These are phyloP conservation scores for Anastrepha obliqua DNA, from an alignment of 1,140 invertebrate species.

Conservation along the genomic window DNA sequence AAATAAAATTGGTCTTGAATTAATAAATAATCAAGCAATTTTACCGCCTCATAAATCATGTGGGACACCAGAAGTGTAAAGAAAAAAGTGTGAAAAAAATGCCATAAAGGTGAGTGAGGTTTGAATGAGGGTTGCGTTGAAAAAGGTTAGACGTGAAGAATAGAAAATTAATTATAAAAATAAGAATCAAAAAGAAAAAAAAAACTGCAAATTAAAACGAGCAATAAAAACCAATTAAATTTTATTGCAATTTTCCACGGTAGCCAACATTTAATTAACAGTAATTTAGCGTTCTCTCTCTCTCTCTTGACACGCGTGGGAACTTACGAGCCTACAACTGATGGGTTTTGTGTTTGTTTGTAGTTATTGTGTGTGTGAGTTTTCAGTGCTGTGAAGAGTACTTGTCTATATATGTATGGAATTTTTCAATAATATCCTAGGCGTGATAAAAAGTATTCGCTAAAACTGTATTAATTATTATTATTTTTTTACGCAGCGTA, in stretches of 20 bases:
- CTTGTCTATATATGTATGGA: not conserved
- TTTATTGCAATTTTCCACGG: slow-evolving; percentile 14
- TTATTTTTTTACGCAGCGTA: no score
- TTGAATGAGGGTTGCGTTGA: not conserved
- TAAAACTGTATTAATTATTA: no score
- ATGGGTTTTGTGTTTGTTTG: no score
- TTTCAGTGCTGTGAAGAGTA: not conserved
- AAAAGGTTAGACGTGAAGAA: not conserved
- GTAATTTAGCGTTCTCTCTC: not conserved
- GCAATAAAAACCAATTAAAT: slow-evolving; percentile 30
- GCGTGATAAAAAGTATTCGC: no score
- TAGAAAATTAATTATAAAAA: not conserved
- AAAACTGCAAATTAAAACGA: not conserved
- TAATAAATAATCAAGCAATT: not conserved
- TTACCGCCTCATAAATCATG: slow-evolving; percentile 9
- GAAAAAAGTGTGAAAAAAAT: no score
- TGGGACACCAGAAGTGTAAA: not conserved
- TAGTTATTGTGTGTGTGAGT: no score
- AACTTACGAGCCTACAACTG: not conserved
- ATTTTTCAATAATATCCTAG: not conserved
- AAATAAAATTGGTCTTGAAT: no score
- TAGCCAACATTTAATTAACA: not conserved
- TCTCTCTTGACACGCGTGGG: not conserved
- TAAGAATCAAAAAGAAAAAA: not conserved
- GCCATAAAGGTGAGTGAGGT: not conserved